phyloP scores from a whole-genome alignment of 1,140 invertebrate species.

The Frieseomelitta varia region DNA sequence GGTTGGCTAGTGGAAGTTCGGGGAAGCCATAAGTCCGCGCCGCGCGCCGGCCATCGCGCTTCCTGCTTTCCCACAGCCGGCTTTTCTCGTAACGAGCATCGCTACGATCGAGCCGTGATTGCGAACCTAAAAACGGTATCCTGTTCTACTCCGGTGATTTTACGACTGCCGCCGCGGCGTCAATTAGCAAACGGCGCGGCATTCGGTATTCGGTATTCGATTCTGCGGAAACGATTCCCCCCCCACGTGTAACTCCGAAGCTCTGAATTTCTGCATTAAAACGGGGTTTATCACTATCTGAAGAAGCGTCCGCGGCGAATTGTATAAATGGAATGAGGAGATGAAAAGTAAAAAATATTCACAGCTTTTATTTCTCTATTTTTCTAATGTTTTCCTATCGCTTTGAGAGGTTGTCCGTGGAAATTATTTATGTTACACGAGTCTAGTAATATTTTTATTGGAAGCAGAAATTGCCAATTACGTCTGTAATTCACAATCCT shows the following conservation, averaged over 20 bases:
- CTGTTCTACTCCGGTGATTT: constrained; percentile 44
- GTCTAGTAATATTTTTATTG: background rate
- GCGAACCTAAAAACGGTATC: constrained; percentile 39
- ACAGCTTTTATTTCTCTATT: too few species aligned
- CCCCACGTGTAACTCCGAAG: background rate
- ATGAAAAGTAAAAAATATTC: background rate
- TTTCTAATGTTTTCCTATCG: too few species aligned
- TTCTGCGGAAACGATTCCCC: constrained; percentile 22
- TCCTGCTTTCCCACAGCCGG: constrained; percentile 49
- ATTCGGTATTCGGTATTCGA: background rate
- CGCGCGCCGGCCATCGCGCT: constrained; percentile 9
- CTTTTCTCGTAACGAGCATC: constrained; percentile 43
- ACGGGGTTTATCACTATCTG: background rate
- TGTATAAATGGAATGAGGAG: background rate
- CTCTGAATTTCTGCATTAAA: background rate
- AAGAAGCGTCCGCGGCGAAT: background rate
- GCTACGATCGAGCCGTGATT: constrained; percentile 28
- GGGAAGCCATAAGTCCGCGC: constrained; percentile 46
- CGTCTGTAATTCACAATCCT: background rate
- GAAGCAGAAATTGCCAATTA: background rate
- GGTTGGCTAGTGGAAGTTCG: constrained; percentile 36
- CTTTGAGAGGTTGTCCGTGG: too few species aligned
- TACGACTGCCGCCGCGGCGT: constrained; percentile 31
- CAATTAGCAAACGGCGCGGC: constrained; percentile 26
- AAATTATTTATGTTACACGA: too few species aligned